Evolutionary conservation across 64 coral and sea anemone species (phyloP), one percentile per base, ranked within the genome.

Genomic region (Acropora tenuis): DNA sequence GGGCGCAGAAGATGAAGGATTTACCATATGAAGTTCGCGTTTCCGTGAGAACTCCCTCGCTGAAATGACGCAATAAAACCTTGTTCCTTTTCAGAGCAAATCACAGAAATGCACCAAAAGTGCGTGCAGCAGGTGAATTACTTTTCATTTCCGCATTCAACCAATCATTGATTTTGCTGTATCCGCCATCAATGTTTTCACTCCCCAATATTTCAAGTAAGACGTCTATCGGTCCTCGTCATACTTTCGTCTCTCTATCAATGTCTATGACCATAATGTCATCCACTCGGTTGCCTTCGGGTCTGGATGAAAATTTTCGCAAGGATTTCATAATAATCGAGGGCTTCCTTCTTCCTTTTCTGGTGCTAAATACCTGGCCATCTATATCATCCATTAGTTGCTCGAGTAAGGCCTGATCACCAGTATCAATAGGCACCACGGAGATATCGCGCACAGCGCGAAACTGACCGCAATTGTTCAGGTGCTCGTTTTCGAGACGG

Each of bases 391-490:
- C 97, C 97, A 99, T 99, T 43, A 99, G 50, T 19, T 90, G 78
- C 79, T 99, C 97, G 7, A 99, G 82, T 43, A 85, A 79, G 5
- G 87, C 88, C 45, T 94, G 88, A 63, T 99, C 90, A 78, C 89
- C 76, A 1, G 94, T 89, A 66, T 99, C 94, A n/a, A 95, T 93
- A 0, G 97, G 97, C 92, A 99, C 95, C 8, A 99, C 92, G 44
- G 97, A 99, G 66, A 99, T 99, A 73, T 99, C 97, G 0, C 97
- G 88, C 72, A 99, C 97, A 0, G 97, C 97, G 7, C 97, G 94
- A 77, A 99, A 99, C 47, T 99, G 90, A 83, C 97, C 97, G 49
- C 97, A 99, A 67, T 99, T 99, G 89, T 99, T 99, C 41, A 99
- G 86, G 61, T 99, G 97, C 52, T 99, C 97, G 61, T 99, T 99